phyloP scores from a whole-genome alignment of 2,888 invertebrate genomes.

The Ennomos erosarius region DNA sequence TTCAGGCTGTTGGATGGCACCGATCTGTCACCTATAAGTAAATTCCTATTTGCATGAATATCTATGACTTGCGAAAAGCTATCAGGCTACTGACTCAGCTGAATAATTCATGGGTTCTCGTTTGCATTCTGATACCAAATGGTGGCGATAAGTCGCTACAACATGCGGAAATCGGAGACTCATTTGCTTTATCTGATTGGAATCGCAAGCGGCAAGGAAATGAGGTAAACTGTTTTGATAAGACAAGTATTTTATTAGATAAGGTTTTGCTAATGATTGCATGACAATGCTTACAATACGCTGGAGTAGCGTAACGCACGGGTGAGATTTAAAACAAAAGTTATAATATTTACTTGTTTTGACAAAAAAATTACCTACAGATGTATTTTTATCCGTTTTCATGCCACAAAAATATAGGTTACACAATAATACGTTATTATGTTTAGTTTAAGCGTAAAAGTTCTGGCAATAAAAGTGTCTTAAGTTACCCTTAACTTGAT shows the following conservation, averaged over 20 bases:
- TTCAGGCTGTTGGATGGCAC: not conserved
- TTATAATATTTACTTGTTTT: too few species aligned
- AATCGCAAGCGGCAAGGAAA: slow-evolving; percentile 11
- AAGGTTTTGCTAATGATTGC: too few species aligned
- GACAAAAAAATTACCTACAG: too few species aligned
- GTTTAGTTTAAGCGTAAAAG: slow-evolving; percentile 24
- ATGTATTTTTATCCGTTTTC: too few species aligned
- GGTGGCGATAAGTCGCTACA: slow-evolving; percentile 38
- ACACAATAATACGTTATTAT: slow-evolving; percentile 1
- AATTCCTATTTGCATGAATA: slow-evolving; percentile 42
- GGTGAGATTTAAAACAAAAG: too few species aligned
- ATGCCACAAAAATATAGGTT: too few species aligned
- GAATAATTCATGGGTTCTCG: slow-evolving; percentile 46
- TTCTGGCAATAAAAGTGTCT: slow-evolving; percentile 47
- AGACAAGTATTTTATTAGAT: not conserved
- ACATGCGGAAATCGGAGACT: slow-evolving; percentile 21
- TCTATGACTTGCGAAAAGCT: slow-evolving; percentile 46
- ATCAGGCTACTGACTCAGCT: slow-evolving; percentile 44
- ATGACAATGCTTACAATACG: too few species aligned
- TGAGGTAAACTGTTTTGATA: slow-evolving; percentile 6
- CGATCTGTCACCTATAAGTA: slow-evolving; percentile 3
- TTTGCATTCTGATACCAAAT: slow-evolving; percentile 44
- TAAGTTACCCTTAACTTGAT: slow-evolving; percentile 48
- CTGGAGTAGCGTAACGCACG: too few species aligned
- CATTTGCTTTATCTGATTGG: slow-evolving; percentile 18